Base-by-base conservation (phyloP, 2,888 invertebrate species). In the Acholoe squamosa region DNA sequence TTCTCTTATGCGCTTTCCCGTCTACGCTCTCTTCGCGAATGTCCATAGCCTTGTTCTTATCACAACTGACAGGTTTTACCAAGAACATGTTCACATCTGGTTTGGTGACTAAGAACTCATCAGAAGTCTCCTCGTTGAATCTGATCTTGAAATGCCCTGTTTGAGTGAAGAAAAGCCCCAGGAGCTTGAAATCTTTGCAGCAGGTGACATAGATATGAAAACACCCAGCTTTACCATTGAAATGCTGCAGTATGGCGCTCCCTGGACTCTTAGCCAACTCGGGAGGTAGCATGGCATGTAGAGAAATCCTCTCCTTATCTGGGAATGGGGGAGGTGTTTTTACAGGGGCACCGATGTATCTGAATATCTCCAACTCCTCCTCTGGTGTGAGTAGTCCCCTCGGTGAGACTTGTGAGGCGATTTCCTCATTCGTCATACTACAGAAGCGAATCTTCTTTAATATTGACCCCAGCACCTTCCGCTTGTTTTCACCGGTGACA, bases 131-230 rank as follows among this genome's bases (percentile, higher is more conserved):
- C 14, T 76, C 76, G 16, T 76, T 76, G 76, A 76, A 16, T 1
- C 16, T 16, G 25, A 76, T 76, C 28, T 76, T 31, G 31, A 28
- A 76, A 1, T n/a, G 28, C 5, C 76, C 76, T 31, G 31, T 16
- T 31, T 76, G 25, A 5, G 76, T 76, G 31, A 76, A 76, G 31
- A 76, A 31, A 28, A 76, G 31, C 28, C 76, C 76, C 12, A 76
- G 31, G 25, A 76, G 31, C 16, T 25, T 76, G 76, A 76, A 76
- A 19, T 76, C 25, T n/a, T 28, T 28, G 76, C 28, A 1, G 31
- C 76, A 76, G 25, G 76, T 76, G 76, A 76, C 16, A 28, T 31
- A 31, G 76, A 76, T 76, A 10, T 76, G 76, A 31, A 76, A 76
- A 14, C 5, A 3, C 5, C 16, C 28, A 16, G 10, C 28, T 14